phyloP scores from a whole-genome alignment of 2,113 vertebrate genomes.

The Pandion haliaetus region DNA sequence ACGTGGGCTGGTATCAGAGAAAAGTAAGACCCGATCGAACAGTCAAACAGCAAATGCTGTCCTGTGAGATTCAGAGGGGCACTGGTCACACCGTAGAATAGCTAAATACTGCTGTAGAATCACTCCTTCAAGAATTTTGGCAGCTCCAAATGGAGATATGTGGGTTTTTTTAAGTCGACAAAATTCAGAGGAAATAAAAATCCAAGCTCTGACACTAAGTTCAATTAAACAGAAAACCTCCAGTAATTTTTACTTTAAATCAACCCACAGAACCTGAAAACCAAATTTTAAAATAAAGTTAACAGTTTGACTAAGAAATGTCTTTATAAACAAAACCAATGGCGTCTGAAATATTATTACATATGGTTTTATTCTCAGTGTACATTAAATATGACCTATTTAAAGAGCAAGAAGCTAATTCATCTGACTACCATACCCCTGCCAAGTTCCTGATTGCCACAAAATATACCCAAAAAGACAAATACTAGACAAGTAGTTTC shows the following conservation, averaged over 20 bases:
- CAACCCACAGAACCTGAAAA: background rate
- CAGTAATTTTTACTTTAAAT: background rate
- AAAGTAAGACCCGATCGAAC: background rate
- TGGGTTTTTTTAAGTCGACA: background rate
- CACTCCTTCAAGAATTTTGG: background rate
- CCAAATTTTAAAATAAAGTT: background rate
- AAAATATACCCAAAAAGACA: background rate
- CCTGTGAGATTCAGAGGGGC: background rate
- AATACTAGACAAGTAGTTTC: background rate
- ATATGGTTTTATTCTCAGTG: background rate
- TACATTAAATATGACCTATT: background rate
- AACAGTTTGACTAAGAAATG: background rate
- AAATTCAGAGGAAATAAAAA: background rate
- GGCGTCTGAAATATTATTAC: rapidly evolving
- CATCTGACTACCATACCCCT: background rate
- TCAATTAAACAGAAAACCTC: background rate
- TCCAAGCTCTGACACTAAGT: background rate
- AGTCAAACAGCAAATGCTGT: background rate
- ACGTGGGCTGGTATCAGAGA: background rate
- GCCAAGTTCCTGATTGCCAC: background rate
- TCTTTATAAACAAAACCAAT: background rate
- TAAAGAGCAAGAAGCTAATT: background rate
- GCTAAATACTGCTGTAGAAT: background rate
- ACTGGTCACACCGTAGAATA: rapidly evolving
- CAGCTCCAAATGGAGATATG: background rate